phyloP scores from a whole-genome alignment of 2,113 vertebrate species.

The Sapayoa aenigma region DNA sequence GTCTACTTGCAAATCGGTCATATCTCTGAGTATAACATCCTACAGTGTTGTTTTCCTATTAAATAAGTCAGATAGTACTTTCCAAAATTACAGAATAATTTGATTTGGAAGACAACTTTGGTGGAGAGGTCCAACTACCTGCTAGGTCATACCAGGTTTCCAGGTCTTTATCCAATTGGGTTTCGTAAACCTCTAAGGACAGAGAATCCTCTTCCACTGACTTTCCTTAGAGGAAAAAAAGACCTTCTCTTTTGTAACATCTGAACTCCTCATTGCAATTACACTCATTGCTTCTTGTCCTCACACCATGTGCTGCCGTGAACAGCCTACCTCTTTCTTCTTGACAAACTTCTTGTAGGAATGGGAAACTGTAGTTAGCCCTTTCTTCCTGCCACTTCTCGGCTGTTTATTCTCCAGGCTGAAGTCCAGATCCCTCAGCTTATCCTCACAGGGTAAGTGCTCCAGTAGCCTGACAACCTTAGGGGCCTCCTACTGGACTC shows the following conservation, averaged over 20 bases:
- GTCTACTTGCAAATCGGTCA: background rate
- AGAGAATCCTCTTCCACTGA: background rate
- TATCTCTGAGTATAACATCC: background rate
- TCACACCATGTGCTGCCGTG: background rate
- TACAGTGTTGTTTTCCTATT: background rate
- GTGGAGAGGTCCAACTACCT: background rate
- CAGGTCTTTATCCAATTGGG: background rate
- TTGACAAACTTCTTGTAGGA: background rate
- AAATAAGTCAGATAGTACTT: background rate
- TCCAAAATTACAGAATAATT: background rate
- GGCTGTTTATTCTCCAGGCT: background rate
- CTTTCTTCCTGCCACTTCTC: background rate
- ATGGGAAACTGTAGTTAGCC: background rate
- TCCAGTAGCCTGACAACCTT: background rate
- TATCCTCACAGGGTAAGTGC: background rate
- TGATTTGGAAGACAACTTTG: background rate
- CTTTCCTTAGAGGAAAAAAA: background rate
- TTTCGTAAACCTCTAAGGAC: background rate
- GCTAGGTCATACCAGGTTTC: background rate
- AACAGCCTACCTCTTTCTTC: background rate
- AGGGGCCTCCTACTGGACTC: background rate
- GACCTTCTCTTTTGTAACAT: background rate
- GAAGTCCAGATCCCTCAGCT: background rate
- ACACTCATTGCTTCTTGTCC: background rate
- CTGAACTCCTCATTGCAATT: background rate